Evolutionary conservation across 1,140 invertebrate species (phyloP).

Genomic region (Colletes latitarsis): DNA sequence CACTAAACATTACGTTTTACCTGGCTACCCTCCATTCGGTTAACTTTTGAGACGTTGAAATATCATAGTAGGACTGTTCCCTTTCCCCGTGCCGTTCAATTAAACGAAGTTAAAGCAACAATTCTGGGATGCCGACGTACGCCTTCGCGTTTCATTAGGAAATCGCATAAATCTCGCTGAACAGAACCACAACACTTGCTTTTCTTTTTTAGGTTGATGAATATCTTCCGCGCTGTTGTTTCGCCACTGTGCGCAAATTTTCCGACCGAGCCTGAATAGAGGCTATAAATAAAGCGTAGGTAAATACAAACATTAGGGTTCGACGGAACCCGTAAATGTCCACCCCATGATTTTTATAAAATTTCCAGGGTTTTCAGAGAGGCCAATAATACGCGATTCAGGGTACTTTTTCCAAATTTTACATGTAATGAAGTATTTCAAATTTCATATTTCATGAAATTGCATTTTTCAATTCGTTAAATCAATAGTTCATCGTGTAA

Average conservation of each 20-base stretch:
- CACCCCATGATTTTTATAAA: no score
- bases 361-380: no score
- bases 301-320: no score
- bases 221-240: background rate
- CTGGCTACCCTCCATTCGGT: background rate
- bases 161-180: background rate
- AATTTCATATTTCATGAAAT: no score
- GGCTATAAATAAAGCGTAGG: background rate
- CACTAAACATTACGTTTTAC: background rate
- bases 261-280: no score
- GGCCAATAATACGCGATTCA: no score
- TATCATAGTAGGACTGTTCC: background rate
- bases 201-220: background rate
- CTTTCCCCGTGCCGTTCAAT: background rate
- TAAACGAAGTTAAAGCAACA: background rate
- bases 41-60: conserved; percentile 13
- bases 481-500: no score
- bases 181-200: no score
- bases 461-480: no score
- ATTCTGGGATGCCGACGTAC: background rate
- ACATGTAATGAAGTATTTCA: no score
- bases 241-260: background rate
- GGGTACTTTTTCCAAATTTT: no score
- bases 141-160: background rate
- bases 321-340: no score